A percentile compares a stretch with the other conserved stretches of the same genome.
Conservation (phyloP, 2,888 invertebrate genomes). For the Plemyria rubiginata region DNA sequence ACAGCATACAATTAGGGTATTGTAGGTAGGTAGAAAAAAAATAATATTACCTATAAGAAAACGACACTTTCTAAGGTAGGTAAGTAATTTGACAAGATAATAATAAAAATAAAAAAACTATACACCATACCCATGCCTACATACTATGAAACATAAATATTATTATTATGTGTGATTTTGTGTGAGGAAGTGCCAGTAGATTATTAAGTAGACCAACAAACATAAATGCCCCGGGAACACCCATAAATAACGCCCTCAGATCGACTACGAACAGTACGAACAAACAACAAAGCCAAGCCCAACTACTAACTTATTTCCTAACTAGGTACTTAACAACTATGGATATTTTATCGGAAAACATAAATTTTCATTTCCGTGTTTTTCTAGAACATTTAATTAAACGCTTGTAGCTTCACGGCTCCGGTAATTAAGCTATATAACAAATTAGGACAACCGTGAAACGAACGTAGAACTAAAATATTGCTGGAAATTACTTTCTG, state of each 20-base stretch:
- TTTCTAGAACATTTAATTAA: slow-evolving; percentile 41
- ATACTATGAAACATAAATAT: too few species aligned
- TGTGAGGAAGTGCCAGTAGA: too few species aligned
- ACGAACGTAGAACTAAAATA: slow-evolving; percentile 36
- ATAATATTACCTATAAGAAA: too few species aligned
- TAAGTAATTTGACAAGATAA: too few species aligned
- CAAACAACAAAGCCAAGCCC: slow-evolving; percentile 13
- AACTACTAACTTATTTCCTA: background rate
- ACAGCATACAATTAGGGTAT: too few species aligned
- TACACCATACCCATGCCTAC: too few species aligned
- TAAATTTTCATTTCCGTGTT: slow-evolving; percentile 35
- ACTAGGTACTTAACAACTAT: slow-evolving; percentile 2
- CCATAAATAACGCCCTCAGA: slow-evolving; percentile 37
- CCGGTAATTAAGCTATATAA: slow-evolving; percentile 49
- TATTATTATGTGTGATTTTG: too few species aligned
- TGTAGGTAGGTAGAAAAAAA: too few species aligned
- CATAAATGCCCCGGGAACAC: slow-evolving; percentile 29
- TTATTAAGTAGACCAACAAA: slow-evolving; percentile 14
- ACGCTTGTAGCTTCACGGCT: slow-evolving; percentile 39
- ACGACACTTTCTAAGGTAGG: too few species aligned
- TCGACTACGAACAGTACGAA: slow-evolving; percentile 8
- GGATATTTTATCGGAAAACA: slow-evolving; percentile 18
- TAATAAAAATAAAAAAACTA: too few species aligned
- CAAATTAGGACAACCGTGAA: slow-evolving; percentile 45
- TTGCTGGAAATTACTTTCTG: slow-evolving; percentile 22